Conservation (phyloP, 2,797 vertebrate genomes). For the Gobio occitaniae region DNA sequence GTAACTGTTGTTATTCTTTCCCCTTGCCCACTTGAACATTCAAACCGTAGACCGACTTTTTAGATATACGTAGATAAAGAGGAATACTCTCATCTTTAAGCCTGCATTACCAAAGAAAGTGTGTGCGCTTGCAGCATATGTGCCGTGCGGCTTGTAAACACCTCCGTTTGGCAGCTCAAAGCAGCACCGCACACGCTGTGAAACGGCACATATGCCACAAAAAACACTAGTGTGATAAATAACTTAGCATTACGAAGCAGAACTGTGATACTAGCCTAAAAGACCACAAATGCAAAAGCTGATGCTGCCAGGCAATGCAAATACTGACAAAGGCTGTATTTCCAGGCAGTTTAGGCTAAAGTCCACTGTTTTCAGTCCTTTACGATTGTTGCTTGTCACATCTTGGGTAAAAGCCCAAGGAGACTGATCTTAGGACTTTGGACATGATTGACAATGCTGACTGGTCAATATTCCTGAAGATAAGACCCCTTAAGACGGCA, state of each 20-base stretch:
- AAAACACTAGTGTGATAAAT: conserved; percentile 52
- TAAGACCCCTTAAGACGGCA: not conserved
- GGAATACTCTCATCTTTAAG: not conserved
- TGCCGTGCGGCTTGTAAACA: conserved; percentile 52
- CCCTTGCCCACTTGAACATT: conserved; percentile 62
- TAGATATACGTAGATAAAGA: not conserved
- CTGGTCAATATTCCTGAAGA: not conserved
- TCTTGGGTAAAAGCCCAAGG: not conserved
- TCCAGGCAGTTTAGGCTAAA: conserved; percentile 3
- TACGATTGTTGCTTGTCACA: not conserved
- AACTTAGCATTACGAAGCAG: conserved; percentile 46
- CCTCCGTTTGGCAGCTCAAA: conserved; percentile 54
- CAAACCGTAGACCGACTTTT: conserved; percentile 53
- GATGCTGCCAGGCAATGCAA: not conserved
- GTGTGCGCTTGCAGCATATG: conserved; percentile 52
- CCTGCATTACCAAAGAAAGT: not conserved
- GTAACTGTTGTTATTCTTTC: conserved; percentile 37
- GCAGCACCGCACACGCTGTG: conserved; percentile 40
- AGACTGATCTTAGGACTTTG: not conserved
- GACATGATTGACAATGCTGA: not conserved
- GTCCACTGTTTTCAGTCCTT: not conserved
- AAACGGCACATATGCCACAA: conserved; percentile 53
- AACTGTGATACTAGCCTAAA: conserved; percentile 1
- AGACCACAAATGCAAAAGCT: conserved; percentile 19
- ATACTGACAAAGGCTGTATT: not conserved